phyloP scores from a whole-genome alignment of 2,797 vertebrate species.

The Ctenosaura bakeri region DNA sequence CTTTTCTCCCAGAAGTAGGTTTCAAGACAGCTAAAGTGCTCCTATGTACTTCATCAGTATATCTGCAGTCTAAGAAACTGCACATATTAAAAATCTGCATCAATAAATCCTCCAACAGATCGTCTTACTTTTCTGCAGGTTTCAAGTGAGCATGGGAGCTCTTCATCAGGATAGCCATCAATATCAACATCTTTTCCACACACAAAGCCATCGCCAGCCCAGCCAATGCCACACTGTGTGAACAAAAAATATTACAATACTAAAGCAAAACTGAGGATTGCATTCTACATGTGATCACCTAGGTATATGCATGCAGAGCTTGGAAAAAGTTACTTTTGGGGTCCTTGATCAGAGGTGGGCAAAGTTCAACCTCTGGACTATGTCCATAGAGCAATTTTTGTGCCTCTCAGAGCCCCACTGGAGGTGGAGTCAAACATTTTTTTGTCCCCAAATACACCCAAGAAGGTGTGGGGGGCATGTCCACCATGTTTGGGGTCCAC shows the following conservation, averaged over 20 bases:
- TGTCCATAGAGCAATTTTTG: too few species aligned
- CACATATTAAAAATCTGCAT: neutral
- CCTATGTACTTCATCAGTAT: constrained; percentile 16
- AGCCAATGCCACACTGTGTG: constrained; percentile 93
- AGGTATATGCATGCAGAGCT: neutral
- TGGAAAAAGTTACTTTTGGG: neutral
- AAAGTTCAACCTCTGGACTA: too few species aligned
- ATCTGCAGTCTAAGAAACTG: constrained; percentile 23
- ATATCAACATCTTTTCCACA: constrained; percentile 98
- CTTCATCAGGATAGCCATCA: constrained; percentile 96
- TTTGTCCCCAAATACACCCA: too few species aligned
- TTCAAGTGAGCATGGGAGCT: constrained; percentile 89
- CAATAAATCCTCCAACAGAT: neutral
- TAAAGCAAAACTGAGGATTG: constrained; percentile 39
- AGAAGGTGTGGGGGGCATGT: too few species aligned
- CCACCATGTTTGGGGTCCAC: too few species aligned
- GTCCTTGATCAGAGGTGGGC: too few species aligned
- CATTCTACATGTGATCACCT: neutral
- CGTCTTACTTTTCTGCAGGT: constrained; percentile 91
- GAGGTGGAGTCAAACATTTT: too few species aligned
- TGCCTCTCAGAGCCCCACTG: too few species aligned
- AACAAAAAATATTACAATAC: constrained; percentile 63
- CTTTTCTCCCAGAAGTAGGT: too few species aligned
- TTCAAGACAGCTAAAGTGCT: neutral
- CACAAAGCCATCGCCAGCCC: constrained; percentile 96